These are phyloP conservation scores for Lamellibrachia satsuma DNA, from an alignment of 2,888 invertebrate genomes.

Conservation along the genomic window DNA sequence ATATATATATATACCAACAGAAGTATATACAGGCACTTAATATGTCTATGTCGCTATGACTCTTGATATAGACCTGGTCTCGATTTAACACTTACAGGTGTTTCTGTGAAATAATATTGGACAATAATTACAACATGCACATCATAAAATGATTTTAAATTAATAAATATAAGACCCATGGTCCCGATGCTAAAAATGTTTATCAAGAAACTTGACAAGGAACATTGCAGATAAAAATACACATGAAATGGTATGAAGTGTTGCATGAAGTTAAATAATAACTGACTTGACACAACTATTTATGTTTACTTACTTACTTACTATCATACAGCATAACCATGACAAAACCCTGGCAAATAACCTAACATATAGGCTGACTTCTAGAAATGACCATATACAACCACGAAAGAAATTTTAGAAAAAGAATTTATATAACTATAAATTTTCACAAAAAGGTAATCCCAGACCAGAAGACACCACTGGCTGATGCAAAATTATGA, in stretches of 20 bases:
- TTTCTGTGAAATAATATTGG: constrained; percentile 6
- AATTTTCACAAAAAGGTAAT: background rate
- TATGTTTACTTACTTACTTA: background rate
- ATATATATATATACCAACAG: background rate
- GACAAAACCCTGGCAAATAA: background rate
- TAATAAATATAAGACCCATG: constrained; percentile 3
- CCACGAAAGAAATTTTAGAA: background rate
- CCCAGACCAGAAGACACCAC: background rate
- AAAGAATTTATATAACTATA: background rate
- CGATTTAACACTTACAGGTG: background rate
- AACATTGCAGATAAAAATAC: background rate
- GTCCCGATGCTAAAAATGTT: background rate
- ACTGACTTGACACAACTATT: constrained; percentile 13
- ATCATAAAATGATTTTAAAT: background rate
- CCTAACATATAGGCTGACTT: background rate
- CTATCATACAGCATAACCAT: background rate
- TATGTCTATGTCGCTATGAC: constrained; percentile 1
- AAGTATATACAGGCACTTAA: constrained; percentile 9
- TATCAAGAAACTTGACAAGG: background rate
- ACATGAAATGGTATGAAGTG: background rate
- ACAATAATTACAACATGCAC: constrained; percentile 8
- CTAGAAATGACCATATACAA: background rate
- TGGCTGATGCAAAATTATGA: background rate
- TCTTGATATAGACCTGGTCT: background rate
- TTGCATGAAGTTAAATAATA: background rate